Evolutionary conservation across 2,797 vertebrate species (phyloP).

Genomic region (Clarias laeviceps): DNA sequence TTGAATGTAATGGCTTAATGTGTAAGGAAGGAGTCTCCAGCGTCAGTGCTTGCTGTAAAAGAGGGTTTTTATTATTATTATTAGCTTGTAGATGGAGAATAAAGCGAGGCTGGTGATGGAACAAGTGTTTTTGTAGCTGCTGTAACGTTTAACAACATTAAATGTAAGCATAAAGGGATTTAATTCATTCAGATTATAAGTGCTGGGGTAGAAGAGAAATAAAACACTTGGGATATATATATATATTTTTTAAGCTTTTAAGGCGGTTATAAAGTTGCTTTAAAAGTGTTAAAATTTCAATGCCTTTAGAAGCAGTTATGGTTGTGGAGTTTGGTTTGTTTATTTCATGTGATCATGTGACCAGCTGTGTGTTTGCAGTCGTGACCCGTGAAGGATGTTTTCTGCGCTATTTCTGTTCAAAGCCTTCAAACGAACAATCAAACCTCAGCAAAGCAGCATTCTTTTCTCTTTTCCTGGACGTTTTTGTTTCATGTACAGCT

Average conservation of each 20-base stretch:
- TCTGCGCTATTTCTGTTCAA: slow-evolving; percentile 41
- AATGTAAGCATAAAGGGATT: not conserved
- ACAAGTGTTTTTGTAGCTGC: not conserved
- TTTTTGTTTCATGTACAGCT: not conserved
- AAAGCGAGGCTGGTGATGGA: not conserved
- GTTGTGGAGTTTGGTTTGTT: not conserved
- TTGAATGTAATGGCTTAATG: not conserved
- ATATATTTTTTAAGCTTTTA: no score
- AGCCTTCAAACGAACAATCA: slow-evolving; percentile 18
- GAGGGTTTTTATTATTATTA: not conserved
- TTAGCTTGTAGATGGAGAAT: not conserved
- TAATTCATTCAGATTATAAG: not conserved
- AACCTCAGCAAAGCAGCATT: slow-evolving; percentile 16
- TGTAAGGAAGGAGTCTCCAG: not conserved
- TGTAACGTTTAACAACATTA: not conserved
- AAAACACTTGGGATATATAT: no score
- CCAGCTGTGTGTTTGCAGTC: slow-evolving; percentile 3
- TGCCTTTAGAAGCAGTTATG: not conserved
- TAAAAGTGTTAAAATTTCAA: no score
- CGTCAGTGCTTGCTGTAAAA: not conserved
- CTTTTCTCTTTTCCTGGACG: slow-evolving; percentile 15
- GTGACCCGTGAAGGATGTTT: slow-evolving; percentile 28
- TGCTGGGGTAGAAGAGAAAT: no score
- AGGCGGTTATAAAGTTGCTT: no score
- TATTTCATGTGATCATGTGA: not conserved